A percentile compares a stretch with the other conserved stretches of the same genome.
Evolutionary conservation across 2,797 vertebrate genomes (phyloP).

Genomic region (Brachyalestes nurse): DNA sequence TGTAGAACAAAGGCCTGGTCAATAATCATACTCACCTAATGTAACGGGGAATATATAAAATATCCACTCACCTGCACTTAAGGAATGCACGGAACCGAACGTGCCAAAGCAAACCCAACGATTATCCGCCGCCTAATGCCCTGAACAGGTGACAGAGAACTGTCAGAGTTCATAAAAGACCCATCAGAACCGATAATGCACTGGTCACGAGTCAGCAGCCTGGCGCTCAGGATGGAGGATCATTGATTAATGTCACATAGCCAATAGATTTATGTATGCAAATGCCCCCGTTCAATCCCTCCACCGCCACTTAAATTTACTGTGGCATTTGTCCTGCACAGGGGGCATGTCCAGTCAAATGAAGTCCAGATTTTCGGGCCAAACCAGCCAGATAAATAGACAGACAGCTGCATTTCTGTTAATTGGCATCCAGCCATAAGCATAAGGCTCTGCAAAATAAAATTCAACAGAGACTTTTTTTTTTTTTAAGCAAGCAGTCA

Average conservation of each 20-base stretch:
- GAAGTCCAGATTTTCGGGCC: conserved; percentile 68
- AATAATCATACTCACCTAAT: background rate
- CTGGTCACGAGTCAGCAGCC: conserved; percentile 71
- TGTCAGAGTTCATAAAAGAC: conserved; percentile 75
- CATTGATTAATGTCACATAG: conserved; percentile 82
- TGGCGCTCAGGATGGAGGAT: conserved; percentile 67
- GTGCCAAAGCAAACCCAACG: conserved; percentile 29
- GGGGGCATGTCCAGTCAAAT: conserved; percentile 71
- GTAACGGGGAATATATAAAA: background rate
- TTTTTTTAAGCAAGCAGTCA: conserved; percentile 14
- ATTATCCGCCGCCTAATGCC: conserved; percentile 45
- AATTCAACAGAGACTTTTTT: background rate
- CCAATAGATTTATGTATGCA: conserved; percentile 84
- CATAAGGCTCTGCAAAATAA: background rate
- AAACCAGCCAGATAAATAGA: conserved; percentile 64
- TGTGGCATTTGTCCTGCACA: conserved; percentile 47
- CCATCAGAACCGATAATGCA: conserved; percentile 79
- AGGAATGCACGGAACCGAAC: background rate
- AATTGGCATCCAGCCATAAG: background rate
- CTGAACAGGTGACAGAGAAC: conserved; percentile 48
- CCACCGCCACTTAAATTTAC: conserved; percentile 72
- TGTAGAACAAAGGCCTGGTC: background rate
- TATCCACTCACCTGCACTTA: background rate
- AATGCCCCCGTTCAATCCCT: conserved; percentile 71
- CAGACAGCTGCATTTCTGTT: conserved; percentile 46